Base-by-base conservation (phyloP, 2,888 invertebrate species). In the Gymnosoma rotundatum region DNA sequence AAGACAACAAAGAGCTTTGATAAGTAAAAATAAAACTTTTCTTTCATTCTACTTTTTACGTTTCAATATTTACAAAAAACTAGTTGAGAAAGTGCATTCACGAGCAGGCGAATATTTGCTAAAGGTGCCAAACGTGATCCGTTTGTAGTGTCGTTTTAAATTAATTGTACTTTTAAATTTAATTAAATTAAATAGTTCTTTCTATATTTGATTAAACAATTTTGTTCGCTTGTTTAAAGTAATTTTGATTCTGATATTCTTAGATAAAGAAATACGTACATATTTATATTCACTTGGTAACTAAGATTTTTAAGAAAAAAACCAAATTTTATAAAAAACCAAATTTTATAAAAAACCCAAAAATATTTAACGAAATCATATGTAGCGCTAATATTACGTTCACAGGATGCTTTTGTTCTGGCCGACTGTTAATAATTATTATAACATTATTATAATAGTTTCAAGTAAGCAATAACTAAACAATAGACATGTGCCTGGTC, bases 111-210 rank as follows among this genome's bases (percentile, higher is more conserved):
- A 25, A 60, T 76, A 32, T 45, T 54, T 20, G 20, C 20, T 56
- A 52, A 61, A 60, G 32, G 63, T 69, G 69, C 7, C 61, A 66
- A 66, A 36, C 25, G 69, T 16, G 20, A 38, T 56, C 5, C 48
- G 12, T 36, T 56, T 38, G 20, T 25, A 38, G 36, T 36, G 20
- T 58, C 75, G 32, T 56, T 66, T 38, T 18, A 52, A 52, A 9
- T 18, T 52, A 18, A 16, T 58, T 2, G 38, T 52, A 60, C 16
- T 72, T 56, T 60, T n/a, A 1, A 73, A n/a, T 74, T 64, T 45
- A 64, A 73, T 66, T 58, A 21, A 75, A 75, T 75, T 56, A 54
- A 64, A 16, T 45, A 21, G 42, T 12, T n/a, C 32, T 42, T 42
- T 42, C 12, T 42, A 12, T 42, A 42, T 42, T 1, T 38, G 10